phyloP scores from a whole-genome alignment of 2,113 vertebrate species.

The Oreocharis arfaki region DNA sequence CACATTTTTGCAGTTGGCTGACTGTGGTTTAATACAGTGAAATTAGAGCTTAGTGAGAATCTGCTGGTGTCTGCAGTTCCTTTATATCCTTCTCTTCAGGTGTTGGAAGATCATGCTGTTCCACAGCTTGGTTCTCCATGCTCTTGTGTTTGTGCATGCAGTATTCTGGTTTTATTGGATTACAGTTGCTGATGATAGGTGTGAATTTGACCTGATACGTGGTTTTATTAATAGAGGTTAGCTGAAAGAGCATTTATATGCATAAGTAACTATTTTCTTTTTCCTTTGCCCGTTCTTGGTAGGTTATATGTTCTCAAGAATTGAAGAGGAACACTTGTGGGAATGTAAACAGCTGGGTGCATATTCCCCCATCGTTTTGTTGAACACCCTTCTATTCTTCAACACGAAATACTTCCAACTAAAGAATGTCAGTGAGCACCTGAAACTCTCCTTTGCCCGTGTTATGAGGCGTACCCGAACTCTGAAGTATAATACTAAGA shows the following conservation, averaged over 20 bases:
- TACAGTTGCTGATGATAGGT: not conserved
- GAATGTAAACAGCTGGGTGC: constrained; percentile 96
- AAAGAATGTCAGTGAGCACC: constrained; percentile 88
- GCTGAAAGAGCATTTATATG: not conserved
- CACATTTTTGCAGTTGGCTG: not conserved
- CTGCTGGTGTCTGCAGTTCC: not conserved
- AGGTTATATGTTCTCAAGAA: constrained; percentile 93
- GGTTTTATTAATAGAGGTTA: not conserved
- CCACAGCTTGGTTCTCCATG: not conserved
- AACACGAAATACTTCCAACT: constrained; percentile 96
- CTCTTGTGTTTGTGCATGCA: not conserved
- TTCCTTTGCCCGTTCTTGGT: not conserved
- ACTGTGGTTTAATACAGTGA: not conserved
- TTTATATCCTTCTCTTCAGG: not conserved
- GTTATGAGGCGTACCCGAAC: constrained; percentile 91
- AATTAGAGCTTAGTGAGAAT: not conserved
- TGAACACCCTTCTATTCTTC: constrained; percentile 97
- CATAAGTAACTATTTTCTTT: not conserved
- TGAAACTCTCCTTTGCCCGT: constrained; percentile 91
- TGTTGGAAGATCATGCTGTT: not conserved
- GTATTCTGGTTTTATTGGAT: not conserved
- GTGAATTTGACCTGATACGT: not conserved
- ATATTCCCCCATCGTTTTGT: constrained; percentile 93
- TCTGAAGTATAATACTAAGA: constrained; percentile 83
- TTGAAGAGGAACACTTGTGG: constrained; percentile 96